These are phyloP conservation scores for Onthophagus taurus DNA, from an alignment of 1,140 invertebrate species.

Conservation along the genomic window DNA sequence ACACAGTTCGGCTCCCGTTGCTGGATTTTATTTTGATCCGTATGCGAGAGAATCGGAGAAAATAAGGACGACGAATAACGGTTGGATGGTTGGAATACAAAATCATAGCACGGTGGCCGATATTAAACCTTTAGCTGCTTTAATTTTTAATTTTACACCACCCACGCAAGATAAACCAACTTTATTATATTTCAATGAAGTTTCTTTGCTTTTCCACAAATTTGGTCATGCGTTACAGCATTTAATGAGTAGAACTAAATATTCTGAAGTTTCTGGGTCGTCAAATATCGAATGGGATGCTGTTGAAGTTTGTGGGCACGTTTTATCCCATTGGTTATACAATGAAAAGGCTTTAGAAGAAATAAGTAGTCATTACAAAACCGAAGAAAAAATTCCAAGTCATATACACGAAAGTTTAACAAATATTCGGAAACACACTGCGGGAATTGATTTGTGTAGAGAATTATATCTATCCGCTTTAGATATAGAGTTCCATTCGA, in stretches of 20 bases:
- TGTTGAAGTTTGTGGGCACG: slow-evolving; percentile 64
- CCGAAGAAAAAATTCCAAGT: slow-evolving; percentile 57
- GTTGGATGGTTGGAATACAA: slow-evolving; percentile 59
- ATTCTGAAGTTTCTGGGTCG: slow-evolving; percentile 72
- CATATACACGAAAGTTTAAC: slow-evolving; percentile 55
- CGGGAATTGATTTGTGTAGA: slow-evolving; percentile 66
- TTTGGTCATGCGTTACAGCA: slow-evolving; percentile 80
- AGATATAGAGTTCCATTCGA: slow-evolving; percentile 76
- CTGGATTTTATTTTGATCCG: slow-evolving; percentile 76
- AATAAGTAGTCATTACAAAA: slow-evolving; percentile 66
- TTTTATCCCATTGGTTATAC: slow-evolving; percentile 74
- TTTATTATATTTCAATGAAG: slow-evolving; percentile 65
- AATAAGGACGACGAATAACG: slow-evolving; percentile 46
- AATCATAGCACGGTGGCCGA: slow-evolving; percentile 52
- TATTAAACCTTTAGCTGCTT: slow-evolving; percentile 60
- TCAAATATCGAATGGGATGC: slow-evolving; percentile 89
- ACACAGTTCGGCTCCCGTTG: slow-evolving; percentile 54
- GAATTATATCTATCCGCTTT: slow-evolving; percentile 74
- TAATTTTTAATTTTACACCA: slow-evolving; percentile 74
- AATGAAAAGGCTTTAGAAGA: slow-evolving; percentile 57
- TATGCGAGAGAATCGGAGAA: slow-evolving; percentile 58
- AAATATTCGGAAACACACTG: slow-evolving; percentile 59
- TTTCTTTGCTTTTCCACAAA: slow-evolving; percentile 67
- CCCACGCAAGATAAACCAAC: slow-evolving; percentile 52
- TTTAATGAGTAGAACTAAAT: slow-evolving; percentile 66